Evolutionary conservation across 2,888 invertebrate species (phyloP).

Genomic region (Standfussiana lucernea): DNA sequence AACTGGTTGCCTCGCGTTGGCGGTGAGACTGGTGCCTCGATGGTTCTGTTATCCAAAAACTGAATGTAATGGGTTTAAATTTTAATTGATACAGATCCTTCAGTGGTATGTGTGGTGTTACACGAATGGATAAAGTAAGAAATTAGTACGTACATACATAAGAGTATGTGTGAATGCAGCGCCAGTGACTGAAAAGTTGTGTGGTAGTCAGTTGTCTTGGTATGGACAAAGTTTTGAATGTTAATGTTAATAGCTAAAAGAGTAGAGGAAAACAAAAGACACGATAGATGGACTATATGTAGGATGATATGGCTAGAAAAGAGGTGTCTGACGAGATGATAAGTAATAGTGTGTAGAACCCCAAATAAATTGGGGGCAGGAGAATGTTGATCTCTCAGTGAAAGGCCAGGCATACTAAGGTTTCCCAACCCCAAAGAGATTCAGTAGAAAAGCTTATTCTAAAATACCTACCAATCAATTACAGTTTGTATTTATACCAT

Average conservation of each 20-base stretch:
- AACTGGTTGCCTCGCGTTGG: background rate
- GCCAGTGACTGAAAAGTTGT: no score
- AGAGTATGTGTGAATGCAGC: no score
- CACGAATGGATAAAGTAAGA: no score
- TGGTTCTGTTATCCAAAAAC: slow-evolving; percentile 4
- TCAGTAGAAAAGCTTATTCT: background rate
- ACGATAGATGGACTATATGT: background rate
- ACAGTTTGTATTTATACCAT: slow-evolving; percentile 25
- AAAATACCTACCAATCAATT: slow-evolving; percentile 15
- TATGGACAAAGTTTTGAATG: no score
- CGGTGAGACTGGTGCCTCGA: background rate
- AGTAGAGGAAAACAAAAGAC: background rate
- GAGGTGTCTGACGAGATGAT: background rate
- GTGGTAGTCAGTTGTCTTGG: no score
- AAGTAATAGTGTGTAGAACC: background rate
- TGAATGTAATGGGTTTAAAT: background rate
- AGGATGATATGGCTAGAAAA: background rate
- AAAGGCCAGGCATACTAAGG: background rate
- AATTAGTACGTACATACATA: no score
- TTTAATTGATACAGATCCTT: background rate
- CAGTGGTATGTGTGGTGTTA: background rate
- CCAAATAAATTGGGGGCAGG: background rate
- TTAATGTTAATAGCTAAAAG: no score
- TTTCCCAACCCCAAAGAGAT: background rate
- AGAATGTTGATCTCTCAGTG: background rate